Conservation (phyloP, 2,888 invertebrate species). For the Lepidonotus clava region DNA sequence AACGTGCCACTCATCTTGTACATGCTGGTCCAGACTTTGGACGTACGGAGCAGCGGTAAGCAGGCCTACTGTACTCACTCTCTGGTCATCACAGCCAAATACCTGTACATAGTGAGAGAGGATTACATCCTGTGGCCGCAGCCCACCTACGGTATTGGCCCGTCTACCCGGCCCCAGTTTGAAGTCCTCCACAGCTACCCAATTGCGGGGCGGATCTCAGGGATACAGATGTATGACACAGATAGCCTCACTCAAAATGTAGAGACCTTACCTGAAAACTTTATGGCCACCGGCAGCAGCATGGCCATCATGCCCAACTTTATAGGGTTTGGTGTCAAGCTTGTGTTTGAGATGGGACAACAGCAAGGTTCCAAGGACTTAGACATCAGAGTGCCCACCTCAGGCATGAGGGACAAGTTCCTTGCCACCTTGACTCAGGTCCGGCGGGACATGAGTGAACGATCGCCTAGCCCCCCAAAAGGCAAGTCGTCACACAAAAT, state of each 20-base stretch:
- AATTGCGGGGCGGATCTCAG: conserved; percentile 71
- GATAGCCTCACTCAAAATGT: conserved; percentile 56
- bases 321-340: conserved; percentile 64
- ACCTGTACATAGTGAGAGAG: conserved; percentile 73
- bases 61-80: conserved; percentile 58
- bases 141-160: conserved; percentile 71
- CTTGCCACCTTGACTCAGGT: conserved; percentile 60
- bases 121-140: conserved; percentile 73
- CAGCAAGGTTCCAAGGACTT: conserved; percentile 58
- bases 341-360: conserved; percentile 61
- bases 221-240: conserved; percentile 71
- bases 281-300: conserved; percentile 48
- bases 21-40: conserved; percentile 65
- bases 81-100: conserved; percentile 72
- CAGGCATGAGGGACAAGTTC: conserved; percentile 62
- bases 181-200: conserved; percentile 73
- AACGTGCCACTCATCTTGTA: conserved; percentile 61
- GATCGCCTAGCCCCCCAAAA: conserved; percentile 54
- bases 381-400: conserved; percentile 64
- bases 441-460: conserved; percentile 52
- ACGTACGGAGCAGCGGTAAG: neutral
- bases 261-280: neutral
- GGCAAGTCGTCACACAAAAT: neutral
- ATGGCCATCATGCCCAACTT: conserved; percentile 56
- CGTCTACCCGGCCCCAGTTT: conserved; percentile 68